Evolutionary conservation across 2,797 vertebrate species (phyloP).

Genomic region (Urocyon cinereoargenteus): DNA sequence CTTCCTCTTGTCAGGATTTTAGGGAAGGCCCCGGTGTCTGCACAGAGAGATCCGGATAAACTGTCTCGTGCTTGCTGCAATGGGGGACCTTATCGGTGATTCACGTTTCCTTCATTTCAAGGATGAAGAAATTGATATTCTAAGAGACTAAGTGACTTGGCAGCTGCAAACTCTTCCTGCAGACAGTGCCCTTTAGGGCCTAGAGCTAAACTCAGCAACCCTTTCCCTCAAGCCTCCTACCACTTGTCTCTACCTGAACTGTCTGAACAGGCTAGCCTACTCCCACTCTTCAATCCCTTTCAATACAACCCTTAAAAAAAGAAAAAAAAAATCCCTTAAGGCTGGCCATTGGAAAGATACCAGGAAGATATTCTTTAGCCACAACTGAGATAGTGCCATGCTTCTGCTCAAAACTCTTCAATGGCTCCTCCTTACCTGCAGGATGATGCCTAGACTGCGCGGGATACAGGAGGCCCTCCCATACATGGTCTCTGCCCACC

Average conservation of each 20-base stretch:
- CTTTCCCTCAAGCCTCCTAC: background rate
- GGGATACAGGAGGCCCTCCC: background rate
- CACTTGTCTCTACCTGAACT: background rate
- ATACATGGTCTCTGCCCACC: background rate
- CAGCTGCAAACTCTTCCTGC: background rate
- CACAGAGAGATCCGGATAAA: background rate
- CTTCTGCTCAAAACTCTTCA: background rate
- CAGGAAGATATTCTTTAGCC: background rate
- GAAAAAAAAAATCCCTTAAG: background rate
- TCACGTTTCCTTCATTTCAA: conserved; percentile 50
- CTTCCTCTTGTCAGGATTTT: background rate
- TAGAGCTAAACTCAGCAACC: background rate
- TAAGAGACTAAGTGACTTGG: conserved; percentile 7
- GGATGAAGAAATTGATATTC: conserved; percentile 55
- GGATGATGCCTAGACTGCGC: background rate
- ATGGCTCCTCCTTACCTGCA: background rate
- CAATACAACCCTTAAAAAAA: no score
- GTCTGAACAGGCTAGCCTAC: no score
- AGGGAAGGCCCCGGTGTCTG: background rate
- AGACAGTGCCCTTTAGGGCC: background rate
- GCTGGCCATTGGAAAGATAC: background rate
- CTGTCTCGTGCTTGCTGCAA: background rate
- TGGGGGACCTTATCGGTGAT: background rate
- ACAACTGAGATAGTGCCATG: background rate
- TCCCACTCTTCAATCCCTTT: background rate